Conservation (phyloP, 2,797 vertebrate species). For the Aldrovandia affinis region DNA sequence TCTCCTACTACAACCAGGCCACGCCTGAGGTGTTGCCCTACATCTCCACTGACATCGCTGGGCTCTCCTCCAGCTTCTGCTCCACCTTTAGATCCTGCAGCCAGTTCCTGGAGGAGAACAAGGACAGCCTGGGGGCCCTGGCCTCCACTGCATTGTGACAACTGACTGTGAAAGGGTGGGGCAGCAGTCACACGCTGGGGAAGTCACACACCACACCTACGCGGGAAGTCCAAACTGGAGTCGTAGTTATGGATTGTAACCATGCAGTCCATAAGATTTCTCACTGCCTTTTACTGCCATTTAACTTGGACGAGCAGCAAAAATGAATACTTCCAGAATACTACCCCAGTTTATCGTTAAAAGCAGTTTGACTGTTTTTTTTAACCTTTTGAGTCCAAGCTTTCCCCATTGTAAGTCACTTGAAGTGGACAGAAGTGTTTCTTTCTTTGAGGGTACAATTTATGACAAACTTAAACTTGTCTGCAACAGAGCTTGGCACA, state of each 20-base stretch:
- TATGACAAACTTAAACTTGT: not conserved
- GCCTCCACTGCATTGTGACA: slow-evolving; percentile 44
- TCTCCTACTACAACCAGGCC: slow-evolving; percentile 95
- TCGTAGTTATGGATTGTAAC: not conserved
- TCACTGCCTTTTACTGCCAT: not conserved
- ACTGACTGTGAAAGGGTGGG: not conserved
- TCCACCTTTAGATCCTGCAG: slow-evolving; percentile 83
- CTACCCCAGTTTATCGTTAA: not conserved
- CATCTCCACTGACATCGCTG: slow-evolving; percentile 87
- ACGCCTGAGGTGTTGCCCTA: slow-evolving; percentile 86
- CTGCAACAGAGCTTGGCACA: not conserved
- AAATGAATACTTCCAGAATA: too few relatives aligned
- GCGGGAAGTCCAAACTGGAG: not conserved
- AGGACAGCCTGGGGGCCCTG: slow-evolving; percentile 60
- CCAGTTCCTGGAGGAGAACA: slow-evolving; percentile 85
- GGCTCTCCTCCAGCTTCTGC: slow-evolving; percentile 87
- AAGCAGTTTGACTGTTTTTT: not conserved
- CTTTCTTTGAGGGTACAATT: not conserved
- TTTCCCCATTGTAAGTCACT: not conserved
- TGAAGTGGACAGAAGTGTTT: not conserved
- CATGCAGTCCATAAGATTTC: not conserved
- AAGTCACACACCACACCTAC: not conserved
- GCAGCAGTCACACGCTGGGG: not conserved
- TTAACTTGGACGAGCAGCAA: not conserved
- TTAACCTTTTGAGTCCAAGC: not conserved